A percentile compares a stretch with the other conserved stretches of the same genome.
Conservation (phyloP, 2,113 vertebrate genomes). For the Trematocara variabile region DNA sequence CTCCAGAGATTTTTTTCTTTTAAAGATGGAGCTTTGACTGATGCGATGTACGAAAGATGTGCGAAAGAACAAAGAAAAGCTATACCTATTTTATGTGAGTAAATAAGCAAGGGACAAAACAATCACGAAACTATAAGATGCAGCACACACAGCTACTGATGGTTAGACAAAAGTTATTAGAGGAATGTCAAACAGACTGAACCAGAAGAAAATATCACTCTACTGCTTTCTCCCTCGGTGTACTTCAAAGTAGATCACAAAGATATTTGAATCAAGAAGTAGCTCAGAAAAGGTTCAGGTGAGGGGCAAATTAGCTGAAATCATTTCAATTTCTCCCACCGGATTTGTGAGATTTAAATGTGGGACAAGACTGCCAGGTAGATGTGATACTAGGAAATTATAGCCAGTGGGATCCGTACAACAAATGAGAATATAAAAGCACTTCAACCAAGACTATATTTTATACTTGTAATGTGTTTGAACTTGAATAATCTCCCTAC, state of each 20-base stretch:
- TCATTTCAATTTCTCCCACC: constrained; percentile 50
- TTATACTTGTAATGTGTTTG: constrained; percentile 13
- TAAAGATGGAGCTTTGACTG: background rate
- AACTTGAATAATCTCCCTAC: constrained; percentile 1
- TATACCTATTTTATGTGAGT: constrained; percentile 7
- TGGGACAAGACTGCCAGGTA: constrained; percentile 46
- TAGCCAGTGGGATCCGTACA: constrained; percentile 23
- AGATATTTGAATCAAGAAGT: constrained; percentile 37
- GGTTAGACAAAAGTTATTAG: constrained; percentile 40
- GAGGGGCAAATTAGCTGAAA: constrained; percentile 57
- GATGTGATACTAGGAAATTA: constrained; percentile 25
- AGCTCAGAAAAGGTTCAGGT: constrained; percentile 45
- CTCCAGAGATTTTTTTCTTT: constrained; percentile 2
- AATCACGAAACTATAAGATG: constrained; percentile 5
- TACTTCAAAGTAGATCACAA: constrained; percentile 54
- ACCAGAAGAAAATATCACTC: constrained; percentile 29
- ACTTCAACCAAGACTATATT: constrained; percentile 31
- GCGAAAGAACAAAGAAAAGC: background rate
- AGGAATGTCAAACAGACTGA: constrained; percentile 45
- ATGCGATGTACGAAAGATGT: background rate
- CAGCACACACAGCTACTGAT: background rate
- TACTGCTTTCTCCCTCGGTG: constrained; percentile 19
- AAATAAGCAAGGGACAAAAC: constrained; percentile 36
- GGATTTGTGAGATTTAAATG: constrained; percentile 51
- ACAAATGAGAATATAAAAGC: constrained; percentile 28